Percentiles rank a stretch among this genome's conserved stretches.
phyloP scores from a whole-genome alignment of 2,797 vertebrate genomes.

The Lepilemur septentrionalis region DNA sequence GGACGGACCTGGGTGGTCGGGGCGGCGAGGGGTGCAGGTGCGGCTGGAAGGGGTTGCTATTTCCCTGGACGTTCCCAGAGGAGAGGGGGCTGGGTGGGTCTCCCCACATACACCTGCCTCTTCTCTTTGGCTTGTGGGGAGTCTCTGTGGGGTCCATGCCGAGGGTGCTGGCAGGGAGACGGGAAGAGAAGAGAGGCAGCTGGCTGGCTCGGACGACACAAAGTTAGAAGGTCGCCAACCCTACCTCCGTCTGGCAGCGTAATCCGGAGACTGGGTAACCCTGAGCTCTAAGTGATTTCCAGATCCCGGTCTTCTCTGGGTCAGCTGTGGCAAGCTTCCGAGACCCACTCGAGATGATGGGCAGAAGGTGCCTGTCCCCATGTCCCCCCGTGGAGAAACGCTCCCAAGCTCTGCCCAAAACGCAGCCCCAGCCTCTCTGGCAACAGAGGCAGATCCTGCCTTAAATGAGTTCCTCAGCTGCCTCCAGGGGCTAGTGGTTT shows the following conservation, averaged over 20 bases:
- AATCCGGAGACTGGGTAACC: fast-evolving
- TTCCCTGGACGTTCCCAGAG: background rate
- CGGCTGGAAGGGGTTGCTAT: fast-evolving
- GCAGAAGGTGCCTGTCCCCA: background rate
- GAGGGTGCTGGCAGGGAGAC: background rate
- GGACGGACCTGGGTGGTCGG: fast-evolving
- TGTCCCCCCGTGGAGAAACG: background rate
- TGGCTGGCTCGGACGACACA: fast-evolving
- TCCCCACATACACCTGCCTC: background rate
- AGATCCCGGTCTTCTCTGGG: background rate
- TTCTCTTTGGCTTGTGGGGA: background rate
- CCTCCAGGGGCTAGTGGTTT: fast-evolving
- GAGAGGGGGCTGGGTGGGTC: background rate
- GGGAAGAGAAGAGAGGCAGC: background rate
- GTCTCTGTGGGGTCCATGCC: fast-evolving
- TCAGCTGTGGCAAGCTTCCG: background rate
- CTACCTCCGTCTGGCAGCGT: fast-evolving
- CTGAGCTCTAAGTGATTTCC: background rate
- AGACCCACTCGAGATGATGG: background rate
- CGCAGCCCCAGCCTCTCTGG: background rate
- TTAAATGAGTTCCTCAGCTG: background rate
- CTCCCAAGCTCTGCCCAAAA: background rate
- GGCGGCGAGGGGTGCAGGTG: too few species aligned
- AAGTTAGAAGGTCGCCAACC: too few species aligned
- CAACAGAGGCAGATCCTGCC: background rate